A percentile compares a stretch with the other conserved stretches of the same genome.
These are phyloP conservation scores for Lacanobia wlatinum DNA, from an alignment of 2,888 invertebrate species.

Conservation along the genomic window DNA sequence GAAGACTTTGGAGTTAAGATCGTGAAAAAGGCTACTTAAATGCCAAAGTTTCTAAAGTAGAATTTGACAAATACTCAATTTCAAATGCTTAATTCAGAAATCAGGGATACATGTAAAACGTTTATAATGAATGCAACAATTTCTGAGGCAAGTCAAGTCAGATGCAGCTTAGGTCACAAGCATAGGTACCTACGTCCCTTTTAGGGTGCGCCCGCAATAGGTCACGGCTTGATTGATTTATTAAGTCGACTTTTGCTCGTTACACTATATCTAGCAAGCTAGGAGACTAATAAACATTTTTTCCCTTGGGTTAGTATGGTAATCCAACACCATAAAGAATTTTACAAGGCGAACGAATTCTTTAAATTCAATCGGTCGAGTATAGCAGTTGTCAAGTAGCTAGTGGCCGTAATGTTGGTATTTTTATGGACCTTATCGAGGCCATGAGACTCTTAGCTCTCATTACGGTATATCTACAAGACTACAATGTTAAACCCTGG, in stretches of 20 bases:
- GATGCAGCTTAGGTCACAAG: conserved; percentile 1
- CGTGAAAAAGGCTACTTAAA: too few relatives aligned
- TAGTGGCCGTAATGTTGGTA: conserved; percentile 43
- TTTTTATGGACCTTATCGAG: conserved; percentile 59
- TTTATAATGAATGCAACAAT: neutral
- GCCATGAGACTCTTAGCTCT: conserved; percentile 40
- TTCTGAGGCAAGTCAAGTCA: neutral
- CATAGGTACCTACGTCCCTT: conserved; percentile 2
- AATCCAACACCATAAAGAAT: conserved; percentile 52
- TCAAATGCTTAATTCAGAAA: neutral
- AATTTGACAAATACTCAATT: too few relatives aligned
- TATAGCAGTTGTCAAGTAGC: conserved; percentile 46
- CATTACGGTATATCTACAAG: conserved; percentile 36
- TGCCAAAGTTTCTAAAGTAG: neutral
- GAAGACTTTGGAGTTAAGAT: too few relatives aligned
- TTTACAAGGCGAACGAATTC: conserved; percentile 57
- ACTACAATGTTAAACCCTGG: conserved; percentile 8
- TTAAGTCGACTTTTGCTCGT: neutral
- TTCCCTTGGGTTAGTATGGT: conserved; percentile 46
- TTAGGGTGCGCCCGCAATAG: conserved; percentile 16
- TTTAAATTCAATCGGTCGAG: conserved; percentile 41
- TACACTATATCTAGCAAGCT: neutral
- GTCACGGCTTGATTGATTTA: conserved; percentile 34
- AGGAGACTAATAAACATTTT: conserved; percentile 27
- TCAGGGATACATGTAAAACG: neutral